These are phyloP conservation scores for Philonicus albiceps DNA, from an alignment of 2,888 invertebrate genomes.

Conservation along the genomic window DNA sequence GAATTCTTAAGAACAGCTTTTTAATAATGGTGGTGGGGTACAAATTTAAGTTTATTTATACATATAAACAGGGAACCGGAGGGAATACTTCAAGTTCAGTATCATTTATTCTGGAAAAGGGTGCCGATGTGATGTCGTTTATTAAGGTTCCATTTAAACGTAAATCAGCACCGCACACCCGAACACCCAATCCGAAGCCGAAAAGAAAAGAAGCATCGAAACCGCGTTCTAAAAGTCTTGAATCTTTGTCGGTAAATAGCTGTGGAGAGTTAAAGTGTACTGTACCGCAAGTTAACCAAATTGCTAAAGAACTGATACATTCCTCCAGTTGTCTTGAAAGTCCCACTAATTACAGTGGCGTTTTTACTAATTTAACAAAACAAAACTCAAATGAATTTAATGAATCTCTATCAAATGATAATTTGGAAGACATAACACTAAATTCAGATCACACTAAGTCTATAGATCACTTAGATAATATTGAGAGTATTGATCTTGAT, in stretches of 20 bases:
- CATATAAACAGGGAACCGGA: neutral
- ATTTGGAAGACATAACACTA: neutral
- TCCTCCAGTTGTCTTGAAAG: neutral
- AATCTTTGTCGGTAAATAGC: constrained; percentile 64
- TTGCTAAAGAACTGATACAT: neutral
- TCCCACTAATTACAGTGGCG: neutral
- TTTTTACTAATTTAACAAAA: neutral
- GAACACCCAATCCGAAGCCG: constrained; percentile 58
- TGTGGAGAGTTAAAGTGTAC: constrained; percentile 47
- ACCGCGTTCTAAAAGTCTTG: constrained; percentile 60
- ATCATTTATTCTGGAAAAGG: constrained; percentile 47
- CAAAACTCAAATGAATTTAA: neutral
- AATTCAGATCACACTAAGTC: constrained; percentile 53
- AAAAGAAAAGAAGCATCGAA: constrained; percentile 51
- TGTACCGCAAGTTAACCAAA: neutral
- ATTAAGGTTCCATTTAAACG: constrained; percentile 57
- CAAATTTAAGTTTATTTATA: neutral
- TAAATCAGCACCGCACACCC: constrained; percentile 48
- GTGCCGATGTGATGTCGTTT: constrained; percentile 61
- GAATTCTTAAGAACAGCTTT: neutral
- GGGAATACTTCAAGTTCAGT: neutral
- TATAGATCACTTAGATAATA: constrained; percentile 60
- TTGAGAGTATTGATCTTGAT: constrained; percentile 61
- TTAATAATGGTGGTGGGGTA: constrained; percentile 23
- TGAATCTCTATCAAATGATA: neutral